Base-by-base conservation (phyloP, 2,888 invertebrate species). In the Schrankia costaestrigalis region DNA sequence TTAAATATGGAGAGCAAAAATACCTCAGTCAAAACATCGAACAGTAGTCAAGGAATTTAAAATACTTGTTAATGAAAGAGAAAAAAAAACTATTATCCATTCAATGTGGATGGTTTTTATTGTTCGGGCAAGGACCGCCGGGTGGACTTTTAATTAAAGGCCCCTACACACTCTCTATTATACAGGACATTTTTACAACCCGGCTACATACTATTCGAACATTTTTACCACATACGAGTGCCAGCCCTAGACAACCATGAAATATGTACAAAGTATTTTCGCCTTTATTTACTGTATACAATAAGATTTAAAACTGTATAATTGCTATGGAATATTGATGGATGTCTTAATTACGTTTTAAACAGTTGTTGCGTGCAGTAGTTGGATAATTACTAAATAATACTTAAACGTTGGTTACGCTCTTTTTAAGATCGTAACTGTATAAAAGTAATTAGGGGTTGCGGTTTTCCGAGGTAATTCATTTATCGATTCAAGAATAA, bases 111-210 rank as follows among this genome's bases (percentile, higher is more conserved):
- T 64, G 64, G 63, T 71, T 72, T 80, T 78, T 78, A 76, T 81
- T 80, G 79, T 80, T 61, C 66, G 56, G 53, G 58, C 68, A 72
- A 72, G 65, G 66, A 71, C 56, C 64, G 43, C 66, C n/a, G 70
- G 67, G 73, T 77, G 72, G 82, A 78, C 80, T 84, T 85, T 84
- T 85, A 84, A 85, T 84, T 84, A 83, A 82, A 79, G 71, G 69
- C 71, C 75, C 77, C 70, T 78, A 63, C 70, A 72, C 75, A 71
- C 70, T 70, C 74, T 69, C 70, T 69, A 78, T 78, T 81, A 78
- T 76, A 71, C 69, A 70, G 68, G 71, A 76, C 74, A 73, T 76
- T 83, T 81, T 80, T 77, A 74, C 78, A 74, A 60, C 69, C 69
- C 67, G 51, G 58, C 58, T 63, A 63, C 58, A 49, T 46, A 48